Percentiles rank a stretch among this genome's conserved stretches.
phyloP scores from a whole-genome alignment of 2,888 invertebrate genomes.

The Campaea margaritaria region DNA sequence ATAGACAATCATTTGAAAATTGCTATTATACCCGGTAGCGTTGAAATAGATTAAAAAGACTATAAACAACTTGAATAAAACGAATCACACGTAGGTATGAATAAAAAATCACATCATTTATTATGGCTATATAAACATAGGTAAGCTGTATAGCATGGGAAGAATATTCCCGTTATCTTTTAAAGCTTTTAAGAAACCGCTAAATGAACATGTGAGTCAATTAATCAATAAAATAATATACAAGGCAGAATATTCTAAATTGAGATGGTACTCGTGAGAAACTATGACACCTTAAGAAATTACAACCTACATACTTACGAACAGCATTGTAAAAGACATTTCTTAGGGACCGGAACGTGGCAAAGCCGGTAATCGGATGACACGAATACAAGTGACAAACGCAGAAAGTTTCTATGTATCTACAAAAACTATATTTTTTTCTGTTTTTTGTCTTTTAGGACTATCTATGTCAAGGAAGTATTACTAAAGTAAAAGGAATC shows the following conservation, averaged over 20 bases:
- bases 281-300: slow-evolving; percentile 6
- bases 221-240: slow-evolving; percentile 37
- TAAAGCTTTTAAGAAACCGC: slow-evolving; percentile 34
- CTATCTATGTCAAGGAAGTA: too few relatives aligned
- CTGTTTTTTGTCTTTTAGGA: too few relatives aligned
- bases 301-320: slow-evolving; percentile 4
- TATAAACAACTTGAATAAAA: slow-evolving; percentile 26
- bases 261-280: slow-evolving; percentile 29
- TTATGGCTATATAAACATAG: slow-evolving; percentile 26
- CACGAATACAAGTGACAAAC: too few relatives aligned
- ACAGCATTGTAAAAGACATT: slow-evolving; percentile 9
- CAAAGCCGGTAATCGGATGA: neutral
- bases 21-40: slow-evolving; percentile 24
- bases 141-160: slow-evolving; percentile 22
- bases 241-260: slow-evolving; percentile 29
- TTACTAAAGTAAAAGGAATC: too few relatives aligned
- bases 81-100: slow-evolving; percentile 9
- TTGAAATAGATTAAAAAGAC: slow-evolving; percentile 30
- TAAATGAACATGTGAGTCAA: slow-evolving; percentile 31
- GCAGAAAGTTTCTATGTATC: too few relatives aligned
- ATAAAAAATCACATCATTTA: slow-evolving; percentile 29
- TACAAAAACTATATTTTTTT: too few relatives aligned
- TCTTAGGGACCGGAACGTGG: slow-evolving; percentile 5
- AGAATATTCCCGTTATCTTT: slow-evolving; percentile 32
- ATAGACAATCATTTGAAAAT: slow-evolving; percentile 19